Conservation (phyloP, 2,797 vertebrate species). For the Silurus lanzhouensis region DNA sequence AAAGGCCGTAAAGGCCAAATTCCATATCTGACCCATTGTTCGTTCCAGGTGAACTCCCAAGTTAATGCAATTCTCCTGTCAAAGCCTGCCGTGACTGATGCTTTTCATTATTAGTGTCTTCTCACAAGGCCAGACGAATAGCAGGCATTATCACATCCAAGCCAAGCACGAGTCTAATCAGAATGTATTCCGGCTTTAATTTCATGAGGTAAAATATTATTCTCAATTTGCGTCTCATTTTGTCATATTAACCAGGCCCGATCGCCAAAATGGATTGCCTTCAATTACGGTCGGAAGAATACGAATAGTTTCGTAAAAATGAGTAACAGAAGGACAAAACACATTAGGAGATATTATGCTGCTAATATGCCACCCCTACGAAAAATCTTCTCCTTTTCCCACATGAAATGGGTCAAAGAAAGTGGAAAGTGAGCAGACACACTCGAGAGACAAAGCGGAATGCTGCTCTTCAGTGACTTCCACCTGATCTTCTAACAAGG, state of each 20-base stretch:
- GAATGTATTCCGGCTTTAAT: constrained; percentile 75
- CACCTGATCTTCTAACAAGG: background rate
- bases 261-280: constrained; percentile 65
- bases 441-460: background rate
- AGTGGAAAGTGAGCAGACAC: constrained; percentile 1
- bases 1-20: constrained; percentile 4
- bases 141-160: constrained; percentile 69
- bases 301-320: constrained; percentile 54
- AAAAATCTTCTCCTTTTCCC: constrained; percentile 13
- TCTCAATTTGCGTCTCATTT: constrained; percentile 74
- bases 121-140: constrained; percentile 66
- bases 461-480: background rate
- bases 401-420: background rate
- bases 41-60: constrained; percentile 42
- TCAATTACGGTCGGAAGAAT: constrained; percentile 55
- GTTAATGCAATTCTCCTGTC: constrained; percentile 55
- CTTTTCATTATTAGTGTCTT: constrained; percentile 70
- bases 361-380: constrained; percentile 46
- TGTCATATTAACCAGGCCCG: constrained; percentile 69
- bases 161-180: constrained; percentile 70
- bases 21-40: constrained; percentile 31
- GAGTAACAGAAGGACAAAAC: constrained; percentile 53
- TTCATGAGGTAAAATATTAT: constrained; percentile 71
- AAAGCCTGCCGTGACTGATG: constrained; percentile 67
- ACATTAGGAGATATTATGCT: constrained; percentile 46